Conservation (phyloP, 2,797 vertebrate genomes). For the Sorex maritimensis region DNA sequence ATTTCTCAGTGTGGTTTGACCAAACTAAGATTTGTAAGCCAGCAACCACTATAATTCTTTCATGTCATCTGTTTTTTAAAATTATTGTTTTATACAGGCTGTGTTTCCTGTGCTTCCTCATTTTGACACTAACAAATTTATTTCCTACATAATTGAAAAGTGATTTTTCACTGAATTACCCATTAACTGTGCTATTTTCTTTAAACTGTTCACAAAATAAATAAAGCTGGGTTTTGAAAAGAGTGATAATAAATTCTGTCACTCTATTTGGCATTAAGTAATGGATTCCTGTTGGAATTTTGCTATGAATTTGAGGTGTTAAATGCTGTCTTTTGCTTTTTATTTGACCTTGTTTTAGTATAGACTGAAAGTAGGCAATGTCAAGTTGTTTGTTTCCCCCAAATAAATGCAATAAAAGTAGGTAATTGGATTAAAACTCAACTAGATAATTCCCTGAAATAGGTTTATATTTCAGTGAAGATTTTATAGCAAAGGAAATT, state of each 20-base stretch:
- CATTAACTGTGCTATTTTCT: slow-evolving; percentile 68
- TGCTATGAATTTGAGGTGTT: background rate
- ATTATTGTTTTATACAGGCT: slow-evolving; percentile 2
- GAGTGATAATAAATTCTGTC: slow-evolving; percentile 67
- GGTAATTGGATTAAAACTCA: background rate
- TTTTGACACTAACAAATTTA: slow-evolving; percentile 73
- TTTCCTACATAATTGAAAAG: slow-evolving; percentile 74
- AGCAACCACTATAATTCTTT: background rate
- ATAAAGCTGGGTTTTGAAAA: slow-evolving; percentile 49
- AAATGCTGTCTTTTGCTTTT: background rate
- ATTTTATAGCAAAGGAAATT: slow-evolving; percentile 39
- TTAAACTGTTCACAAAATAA: slow-evolving; percentile 70
- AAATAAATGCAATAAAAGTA: slow-evolving; percentile 1
- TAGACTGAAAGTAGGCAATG: background rate
- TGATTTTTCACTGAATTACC: slow-evolving; percentile 67
- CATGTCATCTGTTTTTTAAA: background rate
- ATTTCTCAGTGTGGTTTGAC: background rate
- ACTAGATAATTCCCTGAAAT: background rate
- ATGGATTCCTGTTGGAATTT: slow-evolving; percentile 52
- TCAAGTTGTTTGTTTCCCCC: background rate
- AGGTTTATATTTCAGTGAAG: background rate
- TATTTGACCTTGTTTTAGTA: slow-evolving; percentile 24
- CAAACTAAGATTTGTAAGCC: background rate
- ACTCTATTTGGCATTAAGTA: slow-evolving; percentile 3
- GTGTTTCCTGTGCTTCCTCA: background rate